Evolutionary conservation across 1,140 invertebrate genomes (phyloP).

Genomic region (Pentalonia nigronervosa): DNA sequence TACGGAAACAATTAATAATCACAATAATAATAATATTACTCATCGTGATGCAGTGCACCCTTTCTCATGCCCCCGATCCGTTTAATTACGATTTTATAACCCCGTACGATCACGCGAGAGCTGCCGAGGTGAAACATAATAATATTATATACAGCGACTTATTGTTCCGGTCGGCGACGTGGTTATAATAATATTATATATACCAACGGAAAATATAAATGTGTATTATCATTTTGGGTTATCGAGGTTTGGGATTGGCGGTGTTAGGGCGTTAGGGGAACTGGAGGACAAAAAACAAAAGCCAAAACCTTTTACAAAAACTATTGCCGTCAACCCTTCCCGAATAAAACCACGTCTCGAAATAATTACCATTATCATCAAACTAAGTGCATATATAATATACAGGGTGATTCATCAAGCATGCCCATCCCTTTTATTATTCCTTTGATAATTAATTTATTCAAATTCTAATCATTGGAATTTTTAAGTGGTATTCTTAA

Average conservation of each 20-base stretch:
- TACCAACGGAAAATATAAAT: not conserved
- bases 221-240: not conserved
- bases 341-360: not conserved
- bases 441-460: not conserved
- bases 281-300: not conserved
- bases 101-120: not conserved
- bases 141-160: not conserved
- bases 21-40: not conserved
- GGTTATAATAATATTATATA: not conserved
- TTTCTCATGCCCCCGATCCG: not conserved
- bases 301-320: not conserved
- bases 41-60: not conserved
- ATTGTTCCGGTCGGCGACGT: too few species aligned
- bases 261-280: not conserved
- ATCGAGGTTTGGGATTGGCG: not conserved
- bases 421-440: not conserved
- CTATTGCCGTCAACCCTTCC: not conserved
- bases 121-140: not conserved
- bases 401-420: not conserved
- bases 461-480: not conserved
- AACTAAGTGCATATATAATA: not conserved
- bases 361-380: not conserved
- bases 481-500: not conserved
- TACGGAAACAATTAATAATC: not conserved
- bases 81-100: not conserved